These are phyloP conservation scores for Parasteatoda lunata DNA, from an alignment of 2,888 invertebrate species.

Conservation along the genomic window DNA sequence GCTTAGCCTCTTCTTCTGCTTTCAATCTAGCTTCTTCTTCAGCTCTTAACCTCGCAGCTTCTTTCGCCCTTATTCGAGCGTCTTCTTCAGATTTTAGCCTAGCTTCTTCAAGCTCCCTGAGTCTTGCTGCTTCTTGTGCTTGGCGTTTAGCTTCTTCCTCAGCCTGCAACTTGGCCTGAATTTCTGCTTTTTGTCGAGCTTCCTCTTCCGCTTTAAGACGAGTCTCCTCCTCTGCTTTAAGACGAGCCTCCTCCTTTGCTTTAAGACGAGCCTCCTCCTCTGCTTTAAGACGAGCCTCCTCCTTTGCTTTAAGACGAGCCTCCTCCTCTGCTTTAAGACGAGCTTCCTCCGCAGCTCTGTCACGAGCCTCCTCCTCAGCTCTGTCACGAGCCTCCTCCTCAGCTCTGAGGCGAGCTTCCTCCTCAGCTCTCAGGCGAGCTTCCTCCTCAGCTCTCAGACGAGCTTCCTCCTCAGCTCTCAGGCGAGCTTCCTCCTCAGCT, in stretches of 20 bases:
- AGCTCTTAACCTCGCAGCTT: constrained; percentile 11
- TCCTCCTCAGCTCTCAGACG: constrained; percentile 15
- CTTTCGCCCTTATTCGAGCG: constrained; percentile 1
- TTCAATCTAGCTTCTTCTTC: constrained; percentile 12
- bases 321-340: neutral
- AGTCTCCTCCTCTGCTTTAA: neutral
- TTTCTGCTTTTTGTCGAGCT: neutral
- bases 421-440: neutral
- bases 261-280: constrained; percentile 4
- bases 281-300: constrained; percentile 16
- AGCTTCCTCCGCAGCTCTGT: constrained; percentile 13
- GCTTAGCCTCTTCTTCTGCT: constrained; percentile 11
- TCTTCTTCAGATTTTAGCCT: constrained; percentile 18
- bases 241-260: neutral
- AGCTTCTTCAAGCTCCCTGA: constrained; percentile 12
- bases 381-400: constrained; percentile 8
- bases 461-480: constrained; percentile 6
- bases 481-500: constrained; percentile 6
- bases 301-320: neutral
- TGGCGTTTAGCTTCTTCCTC: neutral
- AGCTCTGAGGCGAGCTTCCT: neutral
- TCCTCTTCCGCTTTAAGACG: constrained; percentile 2
- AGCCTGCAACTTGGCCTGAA: neutral
- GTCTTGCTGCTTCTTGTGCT: constrained; percentile 3
- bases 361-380: constrained; percentile 4